phyloP scores from a whole-genome alignment of 1,140 invertebrate species.

The Oncopodura yosiiana region DNA sequence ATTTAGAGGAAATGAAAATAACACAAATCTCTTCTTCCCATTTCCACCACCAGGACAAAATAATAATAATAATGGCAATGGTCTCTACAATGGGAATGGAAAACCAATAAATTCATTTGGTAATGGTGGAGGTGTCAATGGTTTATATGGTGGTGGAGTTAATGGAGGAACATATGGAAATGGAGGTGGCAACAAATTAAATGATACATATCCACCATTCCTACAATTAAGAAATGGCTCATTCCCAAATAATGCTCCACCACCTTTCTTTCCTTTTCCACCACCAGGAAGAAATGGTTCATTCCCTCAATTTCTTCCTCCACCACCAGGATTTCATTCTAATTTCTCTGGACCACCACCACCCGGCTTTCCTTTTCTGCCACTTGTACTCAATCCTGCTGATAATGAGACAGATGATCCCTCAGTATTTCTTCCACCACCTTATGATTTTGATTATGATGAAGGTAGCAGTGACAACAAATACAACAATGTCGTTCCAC shows the following conservation, averaged over 20 bases:
- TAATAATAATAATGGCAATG: no score
- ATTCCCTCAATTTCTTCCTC: slow-evolving; percentile 39
- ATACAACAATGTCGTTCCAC: slow-evolving; percentile 60
- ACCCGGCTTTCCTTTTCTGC: slow-evolving; percentile 57
- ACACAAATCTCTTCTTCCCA: slow-evolving; percentile 12
- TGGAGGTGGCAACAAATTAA: background rate
- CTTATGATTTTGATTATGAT: slow-evolving; percentile 73
- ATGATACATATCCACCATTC: background rate
- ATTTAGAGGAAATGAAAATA: slow-evolving; percentile 13
- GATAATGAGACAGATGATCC: slow-evolving; percentile 66
- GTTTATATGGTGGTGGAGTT: slow-evolving; percentile 2
- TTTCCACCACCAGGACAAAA: slow-evolving; percentile 26
- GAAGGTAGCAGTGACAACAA: slow-evolving; percentile 69
- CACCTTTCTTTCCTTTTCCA: slow-evolving; percentile 39
- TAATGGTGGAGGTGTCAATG: background rate
- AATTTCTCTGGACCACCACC: slow-evolving; percentile 38
- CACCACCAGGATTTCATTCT: slow-evolving; percentile 41
- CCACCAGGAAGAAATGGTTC: slow-evolving; percentile 14
- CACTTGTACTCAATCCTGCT: slow-evolving; percentile 41
- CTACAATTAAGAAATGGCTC: no score
- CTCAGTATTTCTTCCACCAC: slow-evolving; percentile 77
- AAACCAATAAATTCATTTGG: background rate
- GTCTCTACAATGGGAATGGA: background rate
- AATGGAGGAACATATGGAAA: background rate
- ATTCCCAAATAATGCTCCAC: no score